Base-by-base conservation (phyloP, 2,113 vertebrate genomes). In the Lampris megalopsis region DNA sequence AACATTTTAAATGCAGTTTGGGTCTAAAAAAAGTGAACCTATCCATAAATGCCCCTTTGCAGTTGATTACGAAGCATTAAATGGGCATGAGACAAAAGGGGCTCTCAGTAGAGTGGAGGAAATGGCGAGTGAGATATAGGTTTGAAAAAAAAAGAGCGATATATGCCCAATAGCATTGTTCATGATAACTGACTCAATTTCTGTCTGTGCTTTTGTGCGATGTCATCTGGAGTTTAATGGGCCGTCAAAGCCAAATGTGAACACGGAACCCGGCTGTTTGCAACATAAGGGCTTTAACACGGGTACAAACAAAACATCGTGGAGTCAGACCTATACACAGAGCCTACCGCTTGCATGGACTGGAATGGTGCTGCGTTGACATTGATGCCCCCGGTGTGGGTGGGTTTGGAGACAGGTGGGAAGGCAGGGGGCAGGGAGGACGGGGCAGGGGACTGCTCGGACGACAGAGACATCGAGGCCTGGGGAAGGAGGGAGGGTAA, bases 321-420 rank as follows among this genome's bases (percentile, higher is more conserved):
- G 69, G 7, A 48, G 60, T 24, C 50, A 71, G 73, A 80, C 60
- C 59, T 58, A 40, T 61, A 49, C 10, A 77, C 41, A 61, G 79
- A 69, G 86, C 91, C 90, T 96, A 99, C 98, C 94, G 98, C 97
- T 88, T 99, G 97, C 96, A 99, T 98, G 94, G 97, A 99, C 38
- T 99, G 98, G 97, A 99, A 99, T 93, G 98, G 97, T 91, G 98
- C 97, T 87, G 98, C 98, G 78, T 99, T 99, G 85, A 99, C 97
- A 83, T 99, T 99, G 93, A 98, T 98, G 86, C 97, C 97, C 6
- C 97, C 97, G 92, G 95, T 97, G 81, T 97, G 97, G 87, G 97
- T 93, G 80, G 97, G 94, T 93, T 99, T 99, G 88, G 97, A 94
- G 77, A 95, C 96, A 83, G 96, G 94, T 92, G 97, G 97, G 91